phyloP scores from a whole-genome alignment of 2,113 vertebrate species.

The Chaetorhynchus papuensis region DNA sequence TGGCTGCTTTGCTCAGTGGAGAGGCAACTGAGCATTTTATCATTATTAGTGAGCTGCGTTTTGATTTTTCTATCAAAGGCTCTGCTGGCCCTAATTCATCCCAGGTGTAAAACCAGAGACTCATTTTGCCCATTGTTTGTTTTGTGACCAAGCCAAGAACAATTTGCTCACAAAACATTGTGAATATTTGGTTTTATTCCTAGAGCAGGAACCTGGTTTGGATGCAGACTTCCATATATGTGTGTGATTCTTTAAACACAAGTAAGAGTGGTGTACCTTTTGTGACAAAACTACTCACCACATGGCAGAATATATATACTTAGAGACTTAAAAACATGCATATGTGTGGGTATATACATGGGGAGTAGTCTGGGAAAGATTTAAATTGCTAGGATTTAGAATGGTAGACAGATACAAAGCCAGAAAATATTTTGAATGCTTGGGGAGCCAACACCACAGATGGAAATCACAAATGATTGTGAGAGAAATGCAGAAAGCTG shows the following conservation, averaged over 20 bases:
- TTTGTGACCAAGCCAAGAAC: neutral
- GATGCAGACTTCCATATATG: neutral
- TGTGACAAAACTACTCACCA: neutral
- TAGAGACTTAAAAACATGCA: neutral
- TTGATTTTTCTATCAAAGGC: constrained; percentile 32
- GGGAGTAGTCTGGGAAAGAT: neutral
- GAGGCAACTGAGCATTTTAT: neutral
- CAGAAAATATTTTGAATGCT: neutral
- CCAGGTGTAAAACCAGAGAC: constrained; percentile 13
- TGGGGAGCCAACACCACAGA: neutral
- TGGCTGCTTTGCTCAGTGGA: constrained; percentile 29
- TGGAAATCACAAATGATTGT: neutral
- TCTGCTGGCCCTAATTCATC: neutral
- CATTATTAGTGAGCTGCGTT: constrained; percentile 16
- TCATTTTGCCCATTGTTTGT: neutral
- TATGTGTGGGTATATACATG: neutral
- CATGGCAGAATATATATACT: neutral
- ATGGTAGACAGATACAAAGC: neutral
- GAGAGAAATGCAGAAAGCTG: neutral
- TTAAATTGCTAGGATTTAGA: neutral
- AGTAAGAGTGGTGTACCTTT: neutral
- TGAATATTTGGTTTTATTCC: neutral
- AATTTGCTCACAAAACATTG: neutral
- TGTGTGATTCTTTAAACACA: neutral
- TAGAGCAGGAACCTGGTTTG: neutral